These are phyloP conservation scores for Columba livia DNA, from an alignment of 2,113 vertebrate species.

Conservation along the genomic window DNA sequence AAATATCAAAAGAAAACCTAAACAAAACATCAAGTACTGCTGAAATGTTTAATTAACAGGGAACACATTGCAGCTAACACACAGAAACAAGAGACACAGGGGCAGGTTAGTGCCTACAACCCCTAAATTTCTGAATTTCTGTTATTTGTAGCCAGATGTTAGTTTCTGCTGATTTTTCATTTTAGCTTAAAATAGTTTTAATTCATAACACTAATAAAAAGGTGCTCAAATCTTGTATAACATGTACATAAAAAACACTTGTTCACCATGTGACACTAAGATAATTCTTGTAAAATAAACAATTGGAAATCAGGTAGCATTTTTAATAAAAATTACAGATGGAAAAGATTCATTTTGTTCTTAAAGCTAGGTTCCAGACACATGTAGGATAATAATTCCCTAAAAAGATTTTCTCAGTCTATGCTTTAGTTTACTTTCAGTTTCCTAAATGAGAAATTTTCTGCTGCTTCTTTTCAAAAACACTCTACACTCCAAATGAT, in stretches of 20 bases:
- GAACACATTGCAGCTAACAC: not conserved
- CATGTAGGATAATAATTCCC: not conserved
- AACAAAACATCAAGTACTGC: not conserved
- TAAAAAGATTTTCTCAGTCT: not conserved
- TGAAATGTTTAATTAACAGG: not conserved
- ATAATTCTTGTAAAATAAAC: not conserved
- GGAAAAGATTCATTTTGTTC: not conserved
- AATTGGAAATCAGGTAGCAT: not conserved
- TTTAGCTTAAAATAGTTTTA: not conserved
- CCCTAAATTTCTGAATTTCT: not conserved
- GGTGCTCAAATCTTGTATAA: not conserved
- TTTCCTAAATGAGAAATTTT: not conserved
- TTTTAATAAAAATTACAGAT: not conserved
- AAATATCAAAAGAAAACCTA: not conserved
- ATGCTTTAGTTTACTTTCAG: not conserved
- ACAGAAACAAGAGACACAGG: not conserved
- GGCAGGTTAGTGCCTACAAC: not conserved
- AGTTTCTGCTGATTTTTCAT: not conserved
- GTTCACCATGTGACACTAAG: not conserved
- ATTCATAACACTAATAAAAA: slow-evolving; percentile 1
- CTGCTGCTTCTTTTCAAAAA: not conserved
- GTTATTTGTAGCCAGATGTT: not conserved
- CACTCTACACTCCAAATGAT: not conserved
- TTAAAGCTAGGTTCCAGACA: not conserved
- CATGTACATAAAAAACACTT: not conserved